These are phyloP conservation scores for Xestia xanthographa DNA, from an alignment of 2,888 invertebrate genomes.

Conservation along the genomic window DNA sequence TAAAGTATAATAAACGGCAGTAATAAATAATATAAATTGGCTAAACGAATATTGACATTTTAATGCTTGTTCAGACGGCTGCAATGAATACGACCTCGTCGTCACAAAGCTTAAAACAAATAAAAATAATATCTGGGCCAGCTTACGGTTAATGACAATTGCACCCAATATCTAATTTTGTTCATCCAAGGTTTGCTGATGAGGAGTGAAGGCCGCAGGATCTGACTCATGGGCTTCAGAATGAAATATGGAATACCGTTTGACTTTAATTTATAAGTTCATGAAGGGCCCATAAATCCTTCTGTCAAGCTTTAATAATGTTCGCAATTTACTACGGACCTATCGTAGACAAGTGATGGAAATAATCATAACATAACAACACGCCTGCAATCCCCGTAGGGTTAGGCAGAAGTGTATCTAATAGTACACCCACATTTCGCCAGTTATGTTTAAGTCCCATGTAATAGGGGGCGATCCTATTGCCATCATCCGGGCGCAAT, in stretches of 20 bases:
- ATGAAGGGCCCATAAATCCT: conserved; percentile 50
- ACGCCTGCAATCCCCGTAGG: too few species aligned
- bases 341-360: background rate
- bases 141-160: conserved; percentile 67
- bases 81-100: conserved; percentile 70
- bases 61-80: conserved; percentile 66
- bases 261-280: conserved; percentile 54
- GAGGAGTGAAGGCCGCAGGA: conserved; percentile 47
- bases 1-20: conserved; percentile 18
- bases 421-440: too few species aligned
- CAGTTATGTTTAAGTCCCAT: too few species aligned
- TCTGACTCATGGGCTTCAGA: conserved; percentile 42
- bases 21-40: conserved; percentile 59
- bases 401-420: too few species aligned
- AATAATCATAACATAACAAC: background rate
- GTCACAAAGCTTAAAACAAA: conserved; percentile 54
- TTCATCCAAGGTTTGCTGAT: conserved; percentile 61
- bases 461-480: too few species aligned
- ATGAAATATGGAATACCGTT: conserved; percentile 55
- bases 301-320: conserved; percentile 23
- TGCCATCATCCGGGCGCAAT: too few species aligned
- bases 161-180: conserved; percentile 60
- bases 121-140: conserved; percentile 60
- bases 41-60: conserved; percentile 71
- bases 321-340: conserved; percentile 10